A percentile compares a stretch with the other conserved stretches of the same genome.
Conservation (phyloP, 2,797 vertebrate genomes). For the Streptopelia turtur region DNA sequence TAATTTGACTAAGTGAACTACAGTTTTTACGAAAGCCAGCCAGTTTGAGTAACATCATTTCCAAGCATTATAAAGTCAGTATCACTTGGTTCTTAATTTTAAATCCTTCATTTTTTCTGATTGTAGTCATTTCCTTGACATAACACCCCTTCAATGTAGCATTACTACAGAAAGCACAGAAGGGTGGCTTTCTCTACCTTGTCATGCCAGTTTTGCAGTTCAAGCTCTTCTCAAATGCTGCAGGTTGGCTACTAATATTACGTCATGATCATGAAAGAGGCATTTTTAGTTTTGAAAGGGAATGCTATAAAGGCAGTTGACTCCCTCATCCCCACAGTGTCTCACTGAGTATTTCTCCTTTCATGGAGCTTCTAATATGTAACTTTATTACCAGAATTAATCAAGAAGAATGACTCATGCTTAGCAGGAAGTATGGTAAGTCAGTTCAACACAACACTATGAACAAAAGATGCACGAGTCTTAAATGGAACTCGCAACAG, state of each 20-base stretch:
- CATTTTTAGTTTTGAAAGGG: not conserved
- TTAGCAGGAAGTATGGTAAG: not conserved
- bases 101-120: not conserved
- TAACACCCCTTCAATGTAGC: not conserved
- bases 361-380: not conserved
- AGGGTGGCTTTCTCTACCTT: not conserved
- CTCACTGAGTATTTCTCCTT: not conserved
- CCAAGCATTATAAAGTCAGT: not conserved
- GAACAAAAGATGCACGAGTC: not conserved
- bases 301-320: not conserved
- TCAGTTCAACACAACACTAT: not conserved
- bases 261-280: not conserved
- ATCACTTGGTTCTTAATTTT: not conserved
- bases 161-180: not conserved
- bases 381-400: not conserved
- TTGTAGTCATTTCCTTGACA: not conserved
- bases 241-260: not conserved
- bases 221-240: not conserved
- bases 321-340: not conserved
- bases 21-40: constrained; percentile 41
- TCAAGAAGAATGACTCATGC: not conserved
- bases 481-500: not conserved
- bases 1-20: constrained; percentile 54
- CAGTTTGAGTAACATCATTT: not conserved
- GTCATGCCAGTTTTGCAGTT: not conserved